Percentiles rank a stretch among this genome's conserved stretches.
phyloP scores from a whole-genome alignment of 2,888 invertebrate species.

The Ennomos erosarius region DNA sequence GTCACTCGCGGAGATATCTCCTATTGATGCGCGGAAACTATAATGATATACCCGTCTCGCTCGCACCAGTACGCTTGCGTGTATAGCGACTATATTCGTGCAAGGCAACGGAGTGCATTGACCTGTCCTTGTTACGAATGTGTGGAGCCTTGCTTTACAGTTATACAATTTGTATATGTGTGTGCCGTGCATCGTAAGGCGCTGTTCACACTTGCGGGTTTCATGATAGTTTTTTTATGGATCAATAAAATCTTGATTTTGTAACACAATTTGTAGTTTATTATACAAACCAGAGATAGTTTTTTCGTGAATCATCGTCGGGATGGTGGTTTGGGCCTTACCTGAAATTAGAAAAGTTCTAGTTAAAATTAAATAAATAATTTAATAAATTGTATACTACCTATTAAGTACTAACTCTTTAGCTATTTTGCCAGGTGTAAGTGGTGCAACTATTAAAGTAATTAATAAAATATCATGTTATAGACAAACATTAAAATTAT shows the following conservation, averaged over 20 bases:
- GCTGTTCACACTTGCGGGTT: slow-evolving; percentile 60
- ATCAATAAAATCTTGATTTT: slow-evolving; percentile 29
- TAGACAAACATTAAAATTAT: too few relatives aligned
- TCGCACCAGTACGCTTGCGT: slow-evolving; percentile 51
- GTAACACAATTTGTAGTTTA: slow-evolving; percentile 38
- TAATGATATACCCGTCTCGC: slow-evolving; percentile 50
- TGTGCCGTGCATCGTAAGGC: slow-evolving; percentile 77
- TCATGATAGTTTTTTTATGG: slow-evolving; percentile 32
- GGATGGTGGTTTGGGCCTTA: slow-evolving; percentile 41
- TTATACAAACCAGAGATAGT: slow-evolving; percentile 36
- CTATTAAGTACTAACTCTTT: too few relatives aligned
- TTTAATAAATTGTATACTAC: too few relatives aligned
- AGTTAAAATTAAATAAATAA: slow-evolving; percentile 1
- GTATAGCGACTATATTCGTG: slow-evolving; percentile 67
- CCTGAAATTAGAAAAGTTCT: slow-evolving; percentile 47
- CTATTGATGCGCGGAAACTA: slow-evolving; percentile 61
- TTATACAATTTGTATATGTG: slow-evolving; percentile 69
- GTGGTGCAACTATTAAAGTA: too few relatives aligned
- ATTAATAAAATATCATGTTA: too few relatives aligned
- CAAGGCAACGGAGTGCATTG: slow-evolving; percentile 84
- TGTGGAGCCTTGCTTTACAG: slow-evolving; percentile 85
- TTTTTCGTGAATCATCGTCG: slow-evolving; percentile 39
- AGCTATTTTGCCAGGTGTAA: too few relatives aligned
- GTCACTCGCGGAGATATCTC: slow-evolving; percentile 64
- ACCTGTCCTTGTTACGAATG: slow-evolving; percentile 82